These are phyloP conservation scores for Scytalopus superciliaris DNA, from an alignment of 2,113 vertebrate species.

Conservation along the genomic window DNA sequence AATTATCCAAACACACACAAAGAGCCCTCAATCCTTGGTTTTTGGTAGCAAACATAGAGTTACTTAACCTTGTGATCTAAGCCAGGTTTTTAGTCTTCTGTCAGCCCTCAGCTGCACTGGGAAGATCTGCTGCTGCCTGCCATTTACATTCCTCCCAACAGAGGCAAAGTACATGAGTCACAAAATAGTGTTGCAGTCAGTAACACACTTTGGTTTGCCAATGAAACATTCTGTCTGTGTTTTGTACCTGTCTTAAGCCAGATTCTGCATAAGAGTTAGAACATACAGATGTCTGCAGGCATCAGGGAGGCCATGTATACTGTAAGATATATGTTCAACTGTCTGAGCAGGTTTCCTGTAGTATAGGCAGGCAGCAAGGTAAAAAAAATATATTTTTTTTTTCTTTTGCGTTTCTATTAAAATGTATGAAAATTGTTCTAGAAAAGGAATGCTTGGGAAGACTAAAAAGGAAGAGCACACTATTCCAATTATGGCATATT, in stretches of 20 bases:
- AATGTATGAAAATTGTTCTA: too few relatives aligned
- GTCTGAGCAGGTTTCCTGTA: neutral
- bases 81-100: neutral
- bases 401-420: too few relatives aligned
- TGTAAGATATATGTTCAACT: neutral
- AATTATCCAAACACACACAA: neutral
- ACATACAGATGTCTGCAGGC: fast-evolving
- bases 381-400: too few relatives aligned
- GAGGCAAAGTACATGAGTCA: neutral
- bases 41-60: neutral
- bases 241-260: neutral
- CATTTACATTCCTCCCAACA: neutral
- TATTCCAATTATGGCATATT: neutral
- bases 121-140: neutral
- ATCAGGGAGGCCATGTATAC: neutral
- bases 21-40: neutral
- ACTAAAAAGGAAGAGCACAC: neutral
- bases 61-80: neutral
- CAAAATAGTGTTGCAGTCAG: neutral
- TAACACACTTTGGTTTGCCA: neutral
- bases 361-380: neutral
- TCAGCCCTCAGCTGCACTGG: neutral
- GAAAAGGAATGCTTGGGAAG: neutral
- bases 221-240: neutral
- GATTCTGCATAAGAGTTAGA: neutral